Evolutionary conservation across 2,797 vertebrate genomes (phyloP).

Genomic region (Pseudotriccus pelzelni): DNA sequence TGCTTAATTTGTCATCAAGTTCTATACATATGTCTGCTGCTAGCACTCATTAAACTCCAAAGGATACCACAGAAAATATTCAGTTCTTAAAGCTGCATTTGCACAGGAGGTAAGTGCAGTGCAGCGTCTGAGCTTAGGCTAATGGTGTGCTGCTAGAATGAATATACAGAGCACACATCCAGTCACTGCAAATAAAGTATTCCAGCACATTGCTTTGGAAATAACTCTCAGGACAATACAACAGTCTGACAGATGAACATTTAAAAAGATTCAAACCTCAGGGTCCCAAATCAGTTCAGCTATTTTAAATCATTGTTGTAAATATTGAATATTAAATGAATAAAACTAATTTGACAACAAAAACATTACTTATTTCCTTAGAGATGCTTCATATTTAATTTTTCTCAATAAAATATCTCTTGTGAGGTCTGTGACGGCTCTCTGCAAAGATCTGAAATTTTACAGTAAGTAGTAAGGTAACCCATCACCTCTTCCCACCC

Average conservation of each 20-base stretch:
- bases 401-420: neutral
- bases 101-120: neutral
- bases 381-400: neutral
- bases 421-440: neutral
- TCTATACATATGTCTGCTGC: neutral
- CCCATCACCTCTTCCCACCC: neutral
- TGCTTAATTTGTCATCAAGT: slow-evolving; percentile 13
- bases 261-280: neutral
- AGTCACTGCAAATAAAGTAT: neutral
- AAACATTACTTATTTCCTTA: neutral
- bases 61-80: neutral
- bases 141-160: neutral
- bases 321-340: slow-evolving; percentile 4
- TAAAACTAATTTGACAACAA: slow-evolving; percentile 15
- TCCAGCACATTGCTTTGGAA: neutral
- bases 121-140: neutral
- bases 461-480: neutral
- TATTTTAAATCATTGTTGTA: neutral
- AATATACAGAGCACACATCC: neutral
- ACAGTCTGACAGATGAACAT: neutral
- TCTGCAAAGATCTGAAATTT: neutral
- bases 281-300: neutral
- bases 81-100: slow-evolving; percentile 9
- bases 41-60: slow-evolving; percentile 39
- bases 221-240: neutral